Conservation (phyloP, 1,140 invertebrate species). For the Papilio dardanus region DNA sequence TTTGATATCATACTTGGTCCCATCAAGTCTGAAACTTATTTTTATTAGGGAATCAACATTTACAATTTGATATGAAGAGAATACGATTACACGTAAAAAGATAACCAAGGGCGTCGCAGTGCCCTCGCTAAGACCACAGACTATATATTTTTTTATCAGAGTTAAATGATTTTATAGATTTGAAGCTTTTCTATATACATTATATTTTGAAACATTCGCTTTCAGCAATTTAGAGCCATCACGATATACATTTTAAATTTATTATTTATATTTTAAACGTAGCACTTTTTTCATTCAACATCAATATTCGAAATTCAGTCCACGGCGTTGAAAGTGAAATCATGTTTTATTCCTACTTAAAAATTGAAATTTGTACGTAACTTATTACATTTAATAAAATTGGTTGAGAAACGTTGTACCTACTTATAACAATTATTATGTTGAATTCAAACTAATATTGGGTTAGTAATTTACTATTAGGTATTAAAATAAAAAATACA, state of each 20-base stretch:
- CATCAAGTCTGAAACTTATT: slow-evolving; percentile 19
- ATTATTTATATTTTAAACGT: slow-evolving; percentile 9
- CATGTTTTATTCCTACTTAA: background rate
- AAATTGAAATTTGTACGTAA: no score
- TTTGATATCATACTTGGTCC: slow-evolving; percentile 16
- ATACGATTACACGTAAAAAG: no score
- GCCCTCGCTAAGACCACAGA: no score
- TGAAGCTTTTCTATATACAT: slow-evolving; percentile 26
- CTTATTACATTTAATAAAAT: no score
- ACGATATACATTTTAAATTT: background rate
- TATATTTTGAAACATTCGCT: slow-evolving; percentile 18
- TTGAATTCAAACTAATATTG: no score
- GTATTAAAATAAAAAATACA: no score
- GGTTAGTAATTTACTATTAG: no score
- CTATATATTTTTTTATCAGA: background rate
- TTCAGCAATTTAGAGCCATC: slow-evolving; percentile 19
- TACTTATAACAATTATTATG: no score
- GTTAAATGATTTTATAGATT: slow-evolving; percentile 7
- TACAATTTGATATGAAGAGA: background rate
- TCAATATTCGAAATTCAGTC: slow-evolving; percentile 21
- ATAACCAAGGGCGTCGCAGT: no score
- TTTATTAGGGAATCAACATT: background rate
- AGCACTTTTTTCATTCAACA: background rate
- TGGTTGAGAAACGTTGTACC: no score
- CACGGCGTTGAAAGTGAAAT: background rate